Conservation (phyloP, 2,797 vertebrate species). For the Tarsius wallacei region DNA sequence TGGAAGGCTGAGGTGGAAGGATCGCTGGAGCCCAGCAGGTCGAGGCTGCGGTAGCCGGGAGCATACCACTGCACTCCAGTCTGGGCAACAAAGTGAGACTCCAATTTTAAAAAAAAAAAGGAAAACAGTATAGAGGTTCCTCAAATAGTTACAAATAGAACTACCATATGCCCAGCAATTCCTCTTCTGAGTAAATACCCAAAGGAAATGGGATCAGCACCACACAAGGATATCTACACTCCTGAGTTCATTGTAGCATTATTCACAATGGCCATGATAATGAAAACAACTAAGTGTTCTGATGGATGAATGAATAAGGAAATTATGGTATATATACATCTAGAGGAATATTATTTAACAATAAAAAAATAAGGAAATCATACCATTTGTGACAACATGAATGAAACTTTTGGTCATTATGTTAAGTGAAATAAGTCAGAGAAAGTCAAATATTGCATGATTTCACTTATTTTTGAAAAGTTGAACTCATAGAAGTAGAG, state of each 20-base stretch:
- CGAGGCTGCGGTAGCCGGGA: no score
- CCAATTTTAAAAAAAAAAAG: no score
- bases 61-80: no score
- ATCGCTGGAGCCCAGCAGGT: no score
- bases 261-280: background rate
- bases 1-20: no score
- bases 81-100: no score
- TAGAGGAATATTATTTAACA: background rate
- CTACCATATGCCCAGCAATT: background rate
- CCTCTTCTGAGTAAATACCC: background rate
- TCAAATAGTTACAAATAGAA: background rate
- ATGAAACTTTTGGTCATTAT: background rate
- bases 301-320: background rate
- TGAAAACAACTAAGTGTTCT: background rate
- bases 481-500: background rate
- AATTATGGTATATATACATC: background rate
- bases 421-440: background rate
- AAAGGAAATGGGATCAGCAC: background rate
- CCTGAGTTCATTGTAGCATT: background rate
- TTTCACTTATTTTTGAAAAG: background rate
- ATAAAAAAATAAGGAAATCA: background rate
- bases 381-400: background rate
- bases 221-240: background rate
- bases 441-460: background rate
- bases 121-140: background rate